phyloP scores from a whole-genome alignment of 2,797 vertebrate genomes.

The Vipera latastei region DNA sequence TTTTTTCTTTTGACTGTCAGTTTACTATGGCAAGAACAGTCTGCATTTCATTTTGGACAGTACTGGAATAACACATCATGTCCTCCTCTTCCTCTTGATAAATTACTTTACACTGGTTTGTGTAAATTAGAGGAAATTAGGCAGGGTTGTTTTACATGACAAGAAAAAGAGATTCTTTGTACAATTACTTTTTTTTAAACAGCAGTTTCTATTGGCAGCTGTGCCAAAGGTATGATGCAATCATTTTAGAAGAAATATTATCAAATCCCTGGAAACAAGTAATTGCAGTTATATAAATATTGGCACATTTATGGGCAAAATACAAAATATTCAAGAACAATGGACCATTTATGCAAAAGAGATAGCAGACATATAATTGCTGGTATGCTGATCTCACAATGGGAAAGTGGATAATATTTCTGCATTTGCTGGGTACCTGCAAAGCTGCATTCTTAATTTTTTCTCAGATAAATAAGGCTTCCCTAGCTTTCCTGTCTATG shows the following conservation, averaged over 20 bases:
- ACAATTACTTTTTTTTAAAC: background rate
- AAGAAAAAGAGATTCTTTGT: constrained; percentile 21
- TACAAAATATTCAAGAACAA: background rate
- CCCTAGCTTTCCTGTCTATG: background rate
- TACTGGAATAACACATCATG: background rate
- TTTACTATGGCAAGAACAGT: background rate
- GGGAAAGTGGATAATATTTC: background rate
- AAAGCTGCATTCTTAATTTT: background rate
- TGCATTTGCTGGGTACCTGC: background rate
- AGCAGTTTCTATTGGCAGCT: background rate
- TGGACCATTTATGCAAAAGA: background rate
- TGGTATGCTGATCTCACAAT: background rate
- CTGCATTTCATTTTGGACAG: constrained; percentile 1
- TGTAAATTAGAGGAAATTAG: constrained; percentile 2
- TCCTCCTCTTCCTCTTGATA: background rate
- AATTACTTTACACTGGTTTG: constrained; percentile 31
- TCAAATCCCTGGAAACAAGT: background rate
- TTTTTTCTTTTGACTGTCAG: background rate
- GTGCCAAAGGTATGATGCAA: background rate
- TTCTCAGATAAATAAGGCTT: background rate
- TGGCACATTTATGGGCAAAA: background rate
- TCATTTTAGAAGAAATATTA: background rate
- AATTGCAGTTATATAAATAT: background rate
- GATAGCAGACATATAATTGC: background rate
- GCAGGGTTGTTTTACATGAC: constrained; percentile 19